phyloP scores from a whole-genome alignment of 2,797 vertebrate species.

The Pseudochirops corinnae region DNA sequence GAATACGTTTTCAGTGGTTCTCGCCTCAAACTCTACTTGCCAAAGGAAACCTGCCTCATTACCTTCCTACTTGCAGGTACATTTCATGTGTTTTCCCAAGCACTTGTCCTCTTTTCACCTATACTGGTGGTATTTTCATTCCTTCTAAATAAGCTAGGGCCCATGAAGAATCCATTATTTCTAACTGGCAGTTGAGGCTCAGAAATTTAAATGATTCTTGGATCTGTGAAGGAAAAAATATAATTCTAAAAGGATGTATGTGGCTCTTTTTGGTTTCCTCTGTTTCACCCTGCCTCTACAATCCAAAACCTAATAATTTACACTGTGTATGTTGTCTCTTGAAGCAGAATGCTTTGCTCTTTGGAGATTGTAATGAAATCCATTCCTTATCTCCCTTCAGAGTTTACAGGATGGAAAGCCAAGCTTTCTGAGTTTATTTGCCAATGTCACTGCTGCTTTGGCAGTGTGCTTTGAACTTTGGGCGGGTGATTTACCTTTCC shows the following conservation, averaged over 20 bases:
- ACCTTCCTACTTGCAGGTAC: conserved; percentile 97
- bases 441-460: not conserved
- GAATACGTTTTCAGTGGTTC: conserved; percentile 99
- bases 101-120: not conserved
- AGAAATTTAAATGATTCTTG: not conserved
- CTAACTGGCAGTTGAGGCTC: not conserved
- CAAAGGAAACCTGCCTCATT: conserved; percentile 99
- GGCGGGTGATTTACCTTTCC: not conserved
- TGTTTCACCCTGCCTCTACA: not conserved
- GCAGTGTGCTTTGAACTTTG: not conserved
- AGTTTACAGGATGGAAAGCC: not conserved
- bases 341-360: not conserved
- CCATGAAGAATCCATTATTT: not conserved
- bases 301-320: not conserved
- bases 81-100: conserved; percentile 63
- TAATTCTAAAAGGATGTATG: not conserved
- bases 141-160: not conserved
- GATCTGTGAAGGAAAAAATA: not conserved
- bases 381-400: not conserved
- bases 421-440: not conserved
- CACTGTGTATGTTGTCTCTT: not conserved
- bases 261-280: not conserved
- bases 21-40: conserved; percentile 97
- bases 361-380: not conserved
- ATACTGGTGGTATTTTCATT: not conserved